Evolutionary conservation across 1,140 invertebrate genomes (phyloP).

Genomic region (Penaeus indicus): DNA sequence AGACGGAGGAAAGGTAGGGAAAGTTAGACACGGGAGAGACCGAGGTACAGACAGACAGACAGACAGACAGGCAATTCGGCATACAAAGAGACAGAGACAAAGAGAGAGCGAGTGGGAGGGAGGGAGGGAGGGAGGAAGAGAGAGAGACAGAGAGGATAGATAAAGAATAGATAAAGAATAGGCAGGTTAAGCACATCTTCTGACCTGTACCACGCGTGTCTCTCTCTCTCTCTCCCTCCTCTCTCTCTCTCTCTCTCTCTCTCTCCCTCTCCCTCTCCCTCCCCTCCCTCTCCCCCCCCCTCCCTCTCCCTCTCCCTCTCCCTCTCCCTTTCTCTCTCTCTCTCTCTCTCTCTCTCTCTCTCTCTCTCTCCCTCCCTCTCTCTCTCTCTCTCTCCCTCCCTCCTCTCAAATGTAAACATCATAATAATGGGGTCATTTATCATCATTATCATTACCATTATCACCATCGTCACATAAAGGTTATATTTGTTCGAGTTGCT

Average conservation of each 20-base stretch:
- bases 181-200: not conserved
- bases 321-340: not conserved
- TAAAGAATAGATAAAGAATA: not conserved
- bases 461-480: too few relatives aligned
- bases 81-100: too few relatives aligned
- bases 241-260: not conserved
- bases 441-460: too few relatives aligned
- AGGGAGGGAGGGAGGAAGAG: too few relatives aligned
- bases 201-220: not conserved
- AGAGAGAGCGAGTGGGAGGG: too few relatives aligned
- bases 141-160: too few relatives aligned
- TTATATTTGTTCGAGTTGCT: too few relatives aligned
- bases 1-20: too few relatives aligned
- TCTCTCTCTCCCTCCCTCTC: not conserved
- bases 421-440: too few relatives aligned
- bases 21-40: too few relatives aligned
- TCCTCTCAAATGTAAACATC: not conserved
- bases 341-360: not conserved
- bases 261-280: slow-evolving; percentile 19
- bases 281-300: slow-evolving; percentile 1
- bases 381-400: slow-evolving; percentile 31
- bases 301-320: slow-evolving; percentile 1
- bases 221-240: not conserved
- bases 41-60: too few relatives aligned
- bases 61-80: too few relatives aligned